Base-by-base conservation (phyloP, 2,888 invertebrate species). In the Nemotelus pantherinus region DNA sequence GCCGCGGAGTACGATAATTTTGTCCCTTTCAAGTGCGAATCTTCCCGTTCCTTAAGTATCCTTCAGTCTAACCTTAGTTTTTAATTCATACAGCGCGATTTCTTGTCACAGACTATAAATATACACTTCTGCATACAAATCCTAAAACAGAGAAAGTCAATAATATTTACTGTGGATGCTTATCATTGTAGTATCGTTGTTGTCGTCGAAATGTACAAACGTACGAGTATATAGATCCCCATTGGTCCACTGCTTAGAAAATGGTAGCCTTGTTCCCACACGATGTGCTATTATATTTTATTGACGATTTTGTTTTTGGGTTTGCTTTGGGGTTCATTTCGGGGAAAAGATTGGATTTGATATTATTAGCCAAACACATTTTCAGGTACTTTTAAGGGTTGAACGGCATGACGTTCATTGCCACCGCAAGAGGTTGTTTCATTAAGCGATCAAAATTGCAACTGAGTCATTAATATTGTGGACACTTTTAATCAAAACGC, bases 231-330 rank as follows among this genome's bases (percentile, higher is more conserved):
- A 7, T 47, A 65, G 10, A 3, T 43, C 50, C 47, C 68, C 43
- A 53, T 70, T 45, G n/a, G 9, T 53, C 74, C 63, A 48, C 9
- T 6, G 9, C 48, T 44, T 48, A 48, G 48, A 60, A 57, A 74
- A 74, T 50, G 48, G 60, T 58, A 72, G 60, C 48, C 58, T 41
- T n/a, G 53, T 43, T 70, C 39, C 50, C 48, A 25, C 48, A 60
- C 43, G 60, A 74, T 63, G 74, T 74, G 74, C 63, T 63, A 60
- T 74, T 74, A 74, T 74, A 74, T 74, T 74, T 74, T 74, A 74
- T 60, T 60, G 74, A 74, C 74, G 74, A 74, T 50, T 74, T 74
- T 74, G 60, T 60, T 74, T 43, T 60, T 43, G 60, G 63, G 9
- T 25, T 47, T 7, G 39, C 48, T 74, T 60, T 47, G 60, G 74